These are phyloP conservation scores for Gasterosteus nipponicus DNA, from an alignment of 2,113 vertebrate species.

Conservation along the genomic window DNA sequence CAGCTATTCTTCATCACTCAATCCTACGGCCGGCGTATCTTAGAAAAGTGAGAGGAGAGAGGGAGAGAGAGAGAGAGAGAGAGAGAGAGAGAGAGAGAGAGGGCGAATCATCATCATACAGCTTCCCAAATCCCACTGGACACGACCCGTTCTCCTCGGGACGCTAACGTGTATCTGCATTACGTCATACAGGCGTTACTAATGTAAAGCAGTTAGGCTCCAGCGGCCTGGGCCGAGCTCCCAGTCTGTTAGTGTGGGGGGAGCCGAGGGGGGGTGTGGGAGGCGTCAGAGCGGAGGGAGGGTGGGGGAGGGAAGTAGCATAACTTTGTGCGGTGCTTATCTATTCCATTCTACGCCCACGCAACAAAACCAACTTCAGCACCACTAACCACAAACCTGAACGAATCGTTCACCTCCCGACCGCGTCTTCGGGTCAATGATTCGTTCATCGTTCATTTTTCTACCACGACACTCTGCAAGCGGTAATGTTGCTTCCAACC, in stretches of 20 bases:
- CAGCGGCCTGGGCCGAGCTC: constrained; percentile 59
- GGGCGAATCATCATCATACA: constrained; percentile 7
- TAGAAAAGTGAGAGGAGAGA: constrained; percentile 26
- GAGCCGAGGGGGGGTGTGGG: constrained; percentile 65
- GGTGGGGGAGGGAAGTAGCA: constrained; percentile 48
- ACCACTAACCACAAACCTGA: constrained; percentile 21
- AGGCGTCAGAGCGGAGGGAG: constrained; percentile 59
- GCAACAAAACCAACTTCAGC: constrained; percentile 60
- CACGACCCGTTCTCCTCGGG: constrained; percentile 19
- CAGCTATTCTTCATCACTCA: constrained; percentile 37
- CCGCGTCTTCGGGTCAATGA: too few species aligned
- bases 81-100: constrained; percentile 1
- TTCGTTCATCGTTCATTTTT: too few species aligned
- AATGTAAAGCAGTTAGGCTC: constrained; percentile 64
- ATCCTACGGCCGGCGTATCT: constrained; percentile 25
- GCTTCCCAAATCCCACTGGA: constrained; percentile 49
- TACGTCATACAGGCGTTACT: constrained; percentile 47
- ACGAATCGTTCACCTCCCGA: too few species aligned
- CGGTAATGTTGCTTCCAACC: too few species aligned
- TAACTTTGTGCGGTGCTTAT: constrained; percentile 74
- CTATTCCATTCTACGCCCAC: constrained; percentile 73
- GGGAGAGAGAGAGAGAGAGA: not conserved
- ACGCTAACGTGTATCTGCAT: constrained; percentile 38
- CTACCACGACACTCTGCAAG: too few species aligned
- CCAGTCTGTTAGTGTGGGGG: constrained; percentile 60